Base-by-base conservation (phyloP, 2,797 vertebrate genomes). In the Pangasius mekongensis region DNA sequence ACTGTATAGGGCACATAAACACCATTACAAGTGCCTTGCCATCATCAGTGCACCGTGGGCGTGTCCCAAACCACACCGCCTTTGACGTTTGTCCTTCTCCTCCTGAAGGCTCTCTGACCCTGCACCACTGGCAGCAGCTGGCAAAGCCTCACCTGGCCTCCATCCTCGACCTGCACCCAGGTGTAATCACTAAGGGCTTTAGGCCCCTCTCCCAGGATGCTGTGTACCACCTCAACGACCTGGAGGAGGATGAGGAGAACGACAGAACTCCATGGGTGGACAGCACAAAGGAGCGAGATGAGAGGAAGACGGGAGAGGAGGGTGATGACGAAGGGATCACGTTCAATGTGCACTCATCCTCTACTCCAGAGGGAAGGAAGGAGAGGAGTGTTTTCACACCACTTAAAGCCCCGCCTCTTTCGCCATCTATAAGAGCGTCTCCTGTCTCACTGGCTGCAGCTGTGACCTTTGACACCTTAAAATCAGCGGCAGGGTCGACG, bases 91-190 rank as follows among this genome's bases (percentile, higher is more conserved):
- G 7, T 16, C 39, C 78, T 36, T 60, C 30, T 9, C 52, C 22
- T 58, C 5, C 77, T 24, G 49, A 91, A 99, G 99, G 99, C 84
- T 99, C 99, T 22, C 95, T 98, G 94, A 99, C 99, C 6, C 97
- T 99, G 71, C 97, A 98, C 90, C 99, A 99, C 27, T 99, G 99
- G 99, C 98, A 99, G 94, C 98, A 99, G 94, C 95, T 99, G 67
- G 99, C 99, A 85, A 96, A 97, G 90, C 99, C 99, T n/a, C 98
- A 99, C 94, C 94, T 99, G 67, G 99, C 97, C 93, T 98, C 97
- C 90, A 98, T 99, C 93, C 95, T 99, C 89, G 98, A 99, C 93
- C 96, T 97, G 14, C 97, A 98, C 87, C 99, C 99, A 0, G 99
- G 99, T 2, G 97, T 99, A 43, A 96, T 99, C 85, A 99, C 99